Conservation (phyloP, 2,888 invertebrate species). For the Sturmia bella region DNA sequence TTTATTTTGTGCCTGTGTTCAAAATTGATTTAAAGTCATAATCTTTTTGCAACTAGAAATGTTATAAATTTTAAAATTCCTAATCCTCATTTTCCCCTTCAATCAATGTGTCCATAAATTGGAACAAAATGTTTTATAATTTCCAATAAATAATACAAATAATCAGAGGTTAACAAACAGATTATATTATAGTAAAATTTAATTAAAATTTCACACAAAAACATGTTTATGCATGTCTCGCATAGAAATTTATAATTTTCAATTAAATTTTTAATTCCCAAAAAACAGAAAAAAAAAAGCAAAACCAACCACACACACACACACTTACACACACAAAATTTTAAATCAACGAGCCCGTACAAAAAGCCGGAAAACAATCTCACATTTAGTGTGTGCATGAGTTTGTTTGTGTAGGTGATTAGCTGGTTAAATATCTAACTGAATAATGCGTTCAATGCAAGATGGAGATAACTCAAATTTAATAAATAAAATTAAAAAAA, state of each 20-base stretch:
- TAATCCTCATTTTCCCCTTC: not conserved
- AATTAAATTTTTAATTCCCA: constrained; percentile 29
- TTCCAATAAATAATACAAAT: constrained; percentile 8
- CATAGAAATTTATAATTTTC: constrained; percentile 6
- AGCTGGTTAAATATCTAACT: not conserved
- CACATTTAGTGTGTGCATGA: not conserved
- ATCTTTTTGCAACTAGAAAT: not conserved
- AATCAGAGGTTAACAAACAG: constrained; percentile 21
- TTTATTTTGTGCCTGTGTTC: too few relatives aligned
- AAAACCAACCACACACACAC: not conserved
- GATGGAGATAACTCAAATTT: not conserved
- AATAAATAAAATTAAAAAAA: not conserved
- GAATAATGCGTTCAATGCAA: not conserved
- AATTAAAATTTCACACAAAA: constrained; percentile 16
- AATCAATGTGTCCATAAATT: constrained; percentile 5
- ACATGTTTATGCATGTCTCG: constrained; percentile 24
- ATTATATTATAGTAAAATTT: constrained; percentile 10
- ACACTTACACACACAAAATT: not conserved
- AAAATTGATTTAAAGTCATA: too few relatives aligned
- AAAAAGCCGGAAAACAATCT: constrained; percentile 1
- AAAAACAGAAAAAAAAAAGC: too few relatives aligned
- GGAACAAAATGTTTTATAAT: not conserved
- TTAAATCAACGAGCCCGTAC: not conserved
- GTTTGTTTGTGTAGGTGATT: constrained; percentile 8
- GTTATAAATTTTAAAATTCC: not conserved